Evolutionary conservation across 2,113 vertebrate genomes (phyloP), one percentile per base, ranked within the genome.

Genomic region (Lepus americanus): DNA sequence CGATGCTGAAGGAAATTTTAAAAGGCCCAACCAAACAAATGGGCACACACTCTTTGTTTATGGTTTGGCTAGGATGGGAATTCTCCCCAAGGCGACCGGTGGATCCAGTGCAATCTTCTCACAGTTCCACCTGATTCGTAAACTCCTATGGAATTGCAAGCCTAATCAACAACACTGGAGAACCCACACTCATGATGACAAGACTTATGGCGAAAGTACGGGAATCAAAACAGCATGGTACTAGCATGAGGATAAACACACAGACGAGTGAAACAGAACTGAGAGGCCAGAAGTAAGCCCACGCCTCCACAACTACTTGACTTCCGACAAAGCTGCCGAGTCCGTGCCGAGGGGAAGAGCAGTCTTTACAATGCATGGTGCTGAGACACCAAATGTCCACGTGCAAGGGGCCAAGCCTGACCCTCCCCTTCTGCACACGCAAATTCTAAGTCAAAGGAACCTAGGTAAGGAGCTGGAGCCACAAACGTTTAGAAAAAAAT

Each of bases 1-100:
- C 13, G 61, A 25, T 81, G 19, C 63, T 93, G 31, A 95, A 79
- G 20, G 36, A 84, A 67, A 83, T 61, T 78, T 77, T 31, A 49
- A 88, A 91, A 76, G 5, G 70, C 23, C 9, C 44, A 85, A 88
- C 7, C 44, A 85, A 88, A 33, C 20, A 89, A 94, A 70, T 86
- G 9, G 33, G 80, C 51, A 89, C 23, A 19, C 12, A 31, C 1
- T 11, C 20, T 77, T 51, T 39, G 20, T 12, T 49, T 69, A 25
- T 49, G 11, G 6, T 53, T 83, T 36, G 36, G 61, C 82, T 84
- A 90, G 87, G 39, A 76, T 59, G 23, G 23, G 3, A 22, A 19
- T 80, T 16, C n/a, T 77, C 55, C 29, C 64, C 39, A 64, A 83
- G 70, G 33, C 74, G 6, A 64, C 49, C 64, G 63, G 55, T 17